A percentile compares a stretch with the other conserved stretches of the same genome.
phyloP scores from a whole-genome alignment of 2,888 invertebrate genomes.

The Lampropteryx suffumata region DNA sequence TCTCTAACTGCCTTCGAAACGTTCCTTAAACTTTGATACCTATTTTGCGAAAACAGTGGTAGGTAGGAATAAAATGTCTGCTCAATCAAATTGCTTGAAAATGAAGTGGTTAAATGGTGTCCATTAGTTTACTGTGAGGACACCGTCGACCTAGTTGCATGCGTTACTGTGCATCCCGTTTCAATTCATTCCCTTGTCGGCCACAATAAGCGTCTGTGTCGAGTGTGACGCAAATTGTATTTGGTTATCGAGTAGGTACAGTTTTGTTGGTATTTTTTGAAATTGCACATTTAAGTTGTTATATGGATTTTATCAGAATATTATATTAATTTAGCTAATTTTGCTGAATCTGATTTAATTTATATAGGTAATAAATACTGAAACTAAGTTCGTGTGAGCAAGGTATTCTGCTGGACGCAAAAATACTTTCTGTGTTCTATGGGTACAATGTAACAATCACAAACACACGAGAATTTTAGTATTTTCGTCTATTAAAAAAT shows the following conservation, averaged over 20 bases:
- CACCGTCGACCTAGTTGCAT: conserved; percentile 50
- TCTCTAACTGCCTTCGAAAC: too few species aligned
- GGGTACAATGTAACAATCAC: too few species aligned
- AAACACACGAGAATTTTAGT: too few species aligned
- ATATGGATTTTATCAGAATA: conserved; percentile 7
- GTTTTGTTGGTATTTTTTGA: conserved; percentile 13
- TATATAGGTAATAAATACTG: too few species aligned
- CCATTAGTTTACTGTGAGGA: conserved; percentile 9
- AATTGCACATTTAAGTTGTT: conserved; percentile 5
- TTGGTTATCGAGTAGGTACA: background rate
- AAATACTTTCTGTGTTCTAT: too few species aligned
- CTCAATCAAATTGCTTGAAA: background rate
- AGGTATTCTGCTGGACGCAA: too few species aligned
- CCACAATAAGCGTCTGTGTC: conserved; percentile 28
- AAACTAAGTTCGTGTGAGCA: too few species aligned
- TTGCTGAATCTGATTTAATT: background rate
- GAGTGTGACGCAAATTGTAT: conserved; percentile 34
- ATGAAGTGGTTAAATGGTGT: background rate
- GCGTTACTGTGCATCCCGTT: conserved; percentile 35
- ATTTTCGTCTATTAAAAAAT: too few species aligned
- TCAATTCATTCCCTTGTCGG: conserved; percentile 33
- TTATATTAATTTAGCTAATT: background rate
- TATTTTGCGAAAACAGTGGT: too few species aligned
- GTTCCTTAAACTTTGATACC: too few species aligned
- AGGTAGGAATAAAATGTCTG: background rate